These are phyloP conservation scores for Heliconius sara DNA, from an alignment of 2,888 invertebrate species.

Conservation along the genomic window DNA sequence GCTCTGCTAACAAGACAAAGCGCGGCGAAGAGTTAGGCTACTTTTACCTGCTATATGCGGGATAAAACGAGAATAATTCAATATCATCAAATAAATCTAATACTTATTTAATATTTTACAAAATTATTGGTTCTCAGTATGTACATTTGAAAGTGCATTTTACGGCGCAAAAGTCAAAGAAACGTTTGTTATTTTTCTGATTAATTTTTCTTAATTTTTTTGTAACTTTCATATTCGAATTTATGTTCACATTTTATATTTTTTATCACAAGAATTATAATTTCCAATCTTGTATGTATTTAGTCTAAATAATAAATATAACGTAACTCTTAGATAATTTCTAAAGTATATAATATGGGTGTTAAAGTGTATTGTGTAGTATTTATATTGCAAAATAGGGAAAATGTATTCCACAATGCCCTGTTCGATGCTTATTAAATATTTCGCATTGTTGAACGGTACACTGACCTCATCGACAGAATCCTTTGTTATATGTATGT, in stretches of 20 bases:
- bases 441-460: background rate
- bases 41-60: too few relatives aligned
- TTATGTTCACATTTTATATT: too few relatives aligned
- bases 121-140: too few relatives aligned
- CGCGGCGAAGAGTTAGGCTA: background rate
- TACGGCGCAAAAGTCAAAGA: too few relatives aligned
- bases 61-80: too few relatives aligned
- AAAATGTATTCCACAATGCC: background rate
- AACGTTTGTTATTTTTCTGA: background rate
- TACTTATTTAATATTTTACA: too few relatives aligned
- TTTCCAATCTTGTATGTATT: background rate
- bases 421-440: slow-evolving; percentile 10
- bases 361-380: too few relatives aligned
- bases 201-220: background rate
- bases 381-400: background rate
- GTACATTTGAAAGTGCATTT: too few relatives aligned
- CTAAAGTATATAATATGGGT: background rate
- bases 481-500: background rate
- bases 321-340: background rate
- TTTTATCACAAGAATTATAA: background rate
- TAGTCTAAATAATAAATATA: background rate
- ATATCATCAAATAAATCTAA: too few relatives aligned
- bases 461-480: background rate
- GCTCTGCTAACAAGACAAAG: background rate
- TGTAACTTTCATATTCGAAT: background rate